Conservation (phyloP, 2,888 invertebrate genomes). For the Nyleta sp. region DNA sequence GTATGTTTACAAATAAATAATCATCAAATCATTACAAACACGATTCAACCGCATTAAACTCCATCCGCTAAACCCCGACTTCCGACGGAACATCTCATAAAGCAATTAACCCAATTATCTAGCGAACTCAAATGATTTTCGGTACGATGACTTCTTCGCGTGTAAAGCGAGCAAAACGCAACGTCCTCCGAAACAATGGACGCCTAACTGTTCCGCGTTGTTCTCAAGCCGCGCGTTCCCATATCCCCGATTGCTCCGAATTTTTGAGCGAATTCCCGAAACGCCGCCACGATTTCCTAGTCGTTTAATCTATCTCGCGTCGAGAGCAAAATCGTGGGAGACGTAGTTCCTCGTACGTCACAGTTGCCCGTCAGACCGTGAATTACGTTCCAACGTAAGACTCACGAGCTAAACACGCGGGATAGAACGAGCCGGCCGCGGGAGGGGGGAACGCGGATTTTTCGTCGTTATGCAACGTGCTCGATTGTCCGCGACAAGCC, state of each 20-base stretch:
- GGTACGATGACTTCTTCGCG: slow-evolving; percentile 15
- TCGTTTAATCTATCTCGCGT: slow-evolving; percentile 34
- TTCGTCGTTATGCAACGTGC: slow-evolving; percentile 61
- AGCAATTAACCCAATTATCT: slow-evolving; percentile 22
- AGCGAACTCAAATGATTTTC: slow-evolving; percentile 13
- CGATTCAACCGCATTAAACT: too few species aligned
- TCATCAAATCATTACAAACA: too few species aligned
- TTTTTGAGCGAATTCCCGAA: slow-evolving; percentile 49
- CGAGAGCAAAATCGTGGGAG: slow-evolving; percentile 52
- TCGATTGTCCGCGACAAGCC: slow-evolving; percentile 58
- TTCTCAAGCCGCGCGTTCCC: slow-evolving; percentile 43
- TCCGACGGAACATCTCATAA: neutral
- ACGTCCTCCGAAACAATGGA: slow-evolving; percentile 29
- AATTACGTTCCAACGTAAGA: slow-evolving; percentile 45
- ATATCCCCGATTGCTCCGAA: slow-evolving; percentile 38
- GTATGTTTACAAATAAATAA: too few species aligned
- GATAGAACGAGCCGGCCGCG: neutral
- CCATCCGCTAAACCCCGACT: too few species aligned
- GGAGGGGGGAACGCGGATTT: slow-evolving; percentile 27
- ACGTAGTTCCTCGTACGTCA: slow-evolving; percentile 52
- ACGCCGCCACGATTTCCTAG: slow-evolving; percentile 37
- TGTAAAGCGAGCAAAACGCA: slow-evolving; percentile 9
- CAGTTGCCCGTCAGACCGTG: slow-evolving; percentile 61
- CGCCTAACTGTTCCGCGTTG: slow-evolving; percentile 19
- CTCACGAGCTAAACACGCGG: slow-evolving; percentile 15